Evolutionary conservation across 2,113 vertebrate species (phyloP).

Genomic region (Dasyurus viverrinus): DNA sequence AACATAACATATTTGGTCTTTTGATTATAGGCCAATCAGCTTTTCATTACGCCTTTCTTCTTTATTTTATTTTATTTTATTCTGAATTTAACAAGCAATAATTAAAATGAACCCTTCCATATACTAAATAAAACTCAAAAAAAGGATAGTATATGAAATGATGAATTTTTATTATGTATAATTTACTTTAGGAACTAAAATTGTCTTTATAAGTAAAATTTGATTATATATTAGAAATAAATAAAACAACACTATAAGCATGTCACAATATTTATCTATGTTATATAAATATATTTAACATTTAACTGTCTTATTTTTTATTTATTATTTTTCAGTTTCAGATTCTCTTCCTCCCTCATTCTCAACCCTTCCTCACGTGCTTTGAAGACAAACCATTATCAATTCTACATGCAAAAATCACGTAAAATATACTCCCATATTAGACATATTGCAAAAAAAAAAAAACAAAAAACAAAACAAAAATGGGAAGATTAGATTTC

Average conservation of each 20-base stretch:
- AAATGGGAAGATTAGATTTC: background rate
- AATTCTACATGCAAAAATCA: background rate
- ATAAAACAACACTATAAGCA: background rate
- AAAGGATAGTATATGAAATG: background rate
- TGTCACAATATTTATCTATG: background rate
- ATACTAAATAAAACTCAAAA: background rate
- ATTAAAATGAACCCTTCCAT: background rate
- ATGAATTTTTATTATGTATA: background rate
- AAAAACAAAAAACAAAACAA: background rate
- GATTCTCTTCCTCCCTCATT: background rate
- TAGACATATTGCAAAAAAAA: background rate
- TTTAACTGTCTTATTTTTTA: background rate
- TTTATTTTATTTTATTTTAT: background rate
- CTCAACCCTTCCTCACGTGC: background rate
- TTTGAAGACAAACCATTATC: background rate
- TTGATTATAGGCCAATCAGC: background rate
- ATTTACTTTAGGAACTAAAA: background rate
- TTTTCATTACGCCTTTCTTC: background rate
- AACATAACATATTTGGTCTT: background rate
- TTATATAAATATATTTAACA: background rate
- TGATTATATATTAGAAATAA: background rate
- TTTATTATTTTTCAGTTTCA: background rate
- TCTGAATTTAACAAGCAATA: background rate
- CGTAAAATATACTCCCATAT: background rate
- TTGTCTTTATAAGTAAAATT: background rate